phyloP scores from a whole-genome alignment of 2,113 vertebrate species.

The Centropus unirufus region DNA sequence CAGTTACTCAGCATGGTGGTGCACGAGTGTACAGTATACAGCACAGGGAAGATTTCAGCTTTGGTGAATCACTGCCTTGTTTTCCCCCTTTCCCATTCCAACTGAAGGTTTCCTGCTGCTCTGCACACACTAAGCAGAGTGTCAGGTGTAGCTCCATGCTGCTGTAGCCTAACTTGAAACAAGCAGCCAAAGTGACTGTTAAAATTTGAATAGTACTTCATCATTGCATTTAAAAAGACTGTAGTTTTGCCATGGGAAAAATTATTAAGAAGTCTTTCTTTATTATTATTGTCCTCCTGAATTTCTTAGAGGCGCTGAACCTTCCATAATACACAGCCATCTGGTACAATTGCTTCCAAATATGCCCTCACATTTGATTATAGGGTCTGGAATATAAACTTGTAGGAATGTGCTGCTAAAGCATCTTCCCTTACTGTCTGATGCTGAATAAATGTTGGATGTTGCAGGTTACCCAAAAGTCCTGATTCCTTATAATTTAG shows the following conservation, averaged over 20 bases:
- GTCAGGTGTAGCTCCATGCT: not conserved
- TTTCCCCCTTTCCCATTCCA: not conserved
- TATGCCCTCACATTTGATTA: slow-evolving; percentile 47
- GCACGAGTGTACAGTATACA: not conserved
- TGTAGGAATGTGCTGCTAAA: slow-evolving; percentile 54
- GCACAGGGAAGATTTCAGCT: not conserved
- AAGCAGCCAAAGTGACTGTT: not conserved
- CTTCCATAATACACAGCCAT: slow-evolving; percentile 45
- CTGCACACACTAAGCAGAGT: not conserved
- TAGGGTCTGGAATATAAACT: slow-evolving; percentile 60
- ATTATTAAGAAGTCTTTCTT: slow-evolving; percentile 37
- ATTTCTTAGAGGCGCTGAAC: slow-evolving; percentile 1
- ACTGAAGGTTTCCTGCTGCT: not conserved
- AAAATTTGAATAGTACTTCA: slow-evolving; percentile 51
- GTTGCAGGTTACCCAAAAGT: slow-evolving; percentile 49
- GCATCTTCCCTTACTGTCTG: slow-evolving; percentile 61
- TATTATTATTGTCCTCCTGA: slow-evolving; percentile 16
- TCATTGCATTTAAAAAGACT: slow-evolving; percentile 38
- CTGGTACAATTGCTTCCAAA: slow-evolving; percentile 51
- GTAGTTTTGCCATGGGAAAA: not conserved
- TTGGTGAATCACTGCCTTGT: not conserved
- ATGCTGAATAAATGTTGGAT: slow-evolving; percentile 48
- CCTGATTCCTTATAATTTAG: not conserved
- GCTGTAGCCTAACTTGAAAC: not conserved
- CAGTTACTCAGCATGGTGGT: not conserved